Conservation (phyloP, 2,888 invertebrate species). For the Drosophila atroscutellata region DNA sequence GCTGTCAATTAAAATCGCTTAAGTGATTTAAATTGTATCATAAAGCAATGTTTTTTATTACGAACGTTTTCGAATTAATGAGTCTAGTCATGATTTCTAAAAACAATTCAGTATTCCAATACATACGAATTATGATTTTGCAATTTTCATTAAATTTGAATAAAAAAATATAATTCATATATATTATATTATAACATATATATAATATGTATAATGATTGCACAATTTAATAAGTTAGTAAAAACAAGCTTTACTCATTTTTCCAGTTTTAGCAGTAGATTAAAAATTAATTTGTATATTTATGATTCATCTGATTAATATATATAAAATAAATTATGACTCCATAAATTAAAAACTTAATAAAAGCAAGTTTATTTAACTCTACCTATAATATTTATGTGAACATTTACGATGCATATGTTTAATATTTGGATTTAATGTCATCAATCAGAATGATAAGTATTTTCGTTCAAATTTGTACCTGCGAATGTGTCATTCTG, state of each 20-base stretch:
- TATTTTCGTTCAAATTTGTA: neutral
- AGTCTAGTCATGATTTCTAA: neutral
- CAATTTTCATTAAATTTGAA: neutral
- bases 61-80: neutral
- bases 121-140: neutral
- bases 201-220: neutral
- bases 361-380: neutral
- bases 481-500: neutral
- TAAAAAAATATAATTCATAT: neutral
- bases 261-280: neutral
- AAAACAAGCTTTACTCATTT: neutral
- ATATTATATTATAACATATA: neutral
- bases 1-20: conserved; percentile 22
- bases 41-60: conserved; percentile 28
- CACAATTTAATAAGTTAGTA: neutral
- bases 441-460: neutral
- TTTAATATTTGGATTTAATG: neutral
- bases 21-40: conserved; percentile 31
- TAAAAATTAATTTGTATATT: neutral
- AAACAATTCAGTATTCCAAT: neutral
- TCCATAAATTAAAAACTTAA: neutral
- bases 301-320: neutral
- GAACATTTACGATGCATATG: neutral
- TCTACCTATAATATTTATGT: neutral
- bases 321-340: neutral